Base-by-base conservation (phyloP, 2,888 invertebrate species). In the Zaprionus lineosus region DNA sequence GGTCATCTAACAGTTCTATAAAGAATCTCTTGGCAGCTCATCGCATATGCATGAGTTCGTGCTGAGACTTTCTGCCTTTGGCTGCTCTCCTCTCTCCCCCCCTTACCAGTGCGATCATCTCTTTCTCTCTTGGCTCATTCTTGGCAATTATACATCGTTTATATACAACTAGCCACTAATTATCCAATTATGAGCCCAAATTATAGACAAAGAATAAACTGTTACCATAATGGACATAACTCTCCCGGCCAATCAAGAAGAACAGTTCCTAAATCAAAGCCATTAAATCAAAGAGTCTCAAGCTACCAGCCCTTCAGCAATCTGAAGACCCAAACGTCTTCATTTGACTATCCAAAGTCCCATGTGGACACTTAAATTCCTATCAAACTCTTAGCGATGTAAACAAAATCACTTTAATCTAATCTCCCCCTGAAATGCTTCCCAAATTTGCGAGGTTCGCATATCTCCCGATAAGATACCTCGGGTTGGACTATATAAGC, bases 1-100 rank as follows among this genome's bases (percentile, higher is more conserved):
- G 81, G 77, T 83, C 77, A 83, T 11, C 70, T 77, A 77, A 83
- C 77, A 52, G 77, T 83, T 73, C 64, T 56, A 31, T 44, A 41
- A 19, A 57, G 55, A 74, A 74, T 72, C 64, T 75, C 37, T 46
- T 15, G n/a, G 37, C 33, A 50, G 18, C 73, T 73, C 73, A 83
- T 83, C 57, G 73, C 76, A 60, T 77, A 83, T 77, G 58, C 81
- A 83, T 77, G 73, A 69, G 64, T 4, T 53, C 16, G 18, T 14
- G 28, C 9, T 51, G 29, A 48, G 41, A 40, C 12, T 19, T 31
- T 19, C 36, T 39, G 44, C 34, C 50, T 61, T 53, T 44, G 33
- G 29, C 31, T 24, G 7, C 3, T 21, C 19, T 28, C 34, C 28
- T 15, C 36, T 9, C 18, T 14, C 28, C 41, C 52, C n/a, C 12